These are phyloP conservation scores for Hydropotes inermis DNA, from an alignment of 2,113 vertebrate species.

Conservation along the genomic window DNA sequence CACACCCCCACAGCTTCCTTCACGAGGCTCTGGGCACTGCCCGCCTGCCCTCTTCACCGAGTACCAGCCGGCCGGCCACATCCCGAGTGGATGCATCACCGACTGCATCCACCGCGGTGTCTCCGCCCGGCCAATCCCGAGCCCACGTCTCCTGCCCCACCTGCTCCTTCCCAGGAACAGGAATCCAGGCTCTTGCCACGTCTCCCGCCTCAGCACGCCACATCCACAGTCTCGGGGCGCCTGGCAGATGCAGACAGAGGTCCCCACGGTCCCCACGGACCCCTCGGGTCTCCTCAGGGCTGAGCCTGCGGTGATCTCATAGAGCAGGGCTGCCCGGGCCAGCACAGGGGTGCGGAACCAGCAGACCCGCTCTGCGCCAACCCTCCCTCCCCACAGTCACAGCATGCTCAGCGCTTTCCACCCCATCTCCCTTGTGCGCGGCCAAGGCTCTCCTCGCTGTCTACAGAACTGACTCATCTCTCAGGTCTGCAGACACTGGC, in stretches of 20 bases:
- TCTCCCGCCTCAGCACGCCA: not conserved
- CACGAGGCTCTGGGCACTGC: fast-evolving
- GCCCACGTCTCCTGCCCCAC: not conserved
- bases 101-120: not conserved
- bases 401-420: not conserved
- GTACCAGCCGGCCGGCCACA: not conserved
- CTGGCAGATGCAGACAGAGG: not conserved
- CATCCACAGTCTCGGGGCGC: not conserved
- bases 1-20: fast-evolving
- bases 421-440: not conserved
- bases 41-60: not conserved
- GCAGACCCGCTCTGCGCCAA: not conserved
- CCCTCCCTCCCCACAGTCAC: fast-evolving
- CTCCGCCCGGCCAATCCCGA: not conserved
- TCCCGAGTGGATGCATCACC: too few species aligned
- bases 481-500: not conserved
- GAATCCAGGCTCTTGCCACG: not conserved
- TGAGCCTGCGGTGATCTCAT: not conserved
- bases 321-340: not conserved
- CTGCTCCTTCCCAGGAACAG: not conserved
- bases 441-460: not conserved
- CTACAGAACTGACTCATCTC: not conserved
- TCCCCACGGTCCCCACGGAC: not conserved
- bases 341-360: not conserved
- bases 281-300: not conserved